Conservation (phyloP, 2,888 invertebrate genomes). For the Thysanoteuthis rhombus region DNA sequence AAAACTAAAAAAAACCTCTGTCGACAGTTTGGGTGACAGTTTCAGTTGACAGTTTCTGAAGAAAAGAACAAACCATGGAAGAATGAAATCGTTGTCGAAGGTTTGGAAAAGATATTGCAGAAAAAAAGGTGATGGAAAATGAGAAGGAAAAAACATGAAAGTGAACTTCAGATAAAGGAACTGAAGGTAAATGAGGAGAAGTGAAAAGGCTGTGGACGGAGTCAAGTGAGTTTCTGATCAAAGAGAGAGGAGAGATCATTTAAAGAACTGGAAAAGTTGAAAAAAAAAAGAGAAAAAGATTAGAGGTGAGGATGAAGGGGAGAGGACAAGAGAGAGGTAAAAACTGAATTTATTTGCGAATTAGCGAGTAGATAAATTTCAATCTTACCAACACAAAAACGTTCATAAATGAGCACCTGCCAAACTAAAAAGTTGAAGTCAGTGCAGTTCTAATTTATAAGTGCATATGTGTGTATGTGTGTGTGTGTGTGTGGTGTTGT, state of each 20-base stretch:
- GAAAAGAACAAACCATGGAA: no score
- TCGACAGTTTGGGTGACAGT: no score
- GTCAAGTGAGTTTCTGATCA: neutral
- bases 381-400: neutral
- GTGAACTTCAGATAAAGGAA: neutral
- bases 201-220: neutral
- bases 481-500: no score
- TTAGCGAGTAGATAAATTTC: neutral
- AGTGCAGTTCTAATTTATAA: neutral
- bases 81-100: no score
- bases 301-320: no score
- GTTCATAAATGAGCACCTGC: neutral
- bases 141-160: no score
- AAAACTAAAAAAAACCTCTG: no score
- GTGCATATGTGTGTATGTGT: no score
- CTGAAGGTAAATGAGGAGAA: neutral
- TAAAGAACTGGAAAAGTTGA: no score
- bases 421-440: neutral
- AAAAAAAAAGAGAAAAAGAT: no score
- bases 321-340: neutral
- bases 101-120: no score
- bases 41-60: no score
- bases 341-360: neutral
- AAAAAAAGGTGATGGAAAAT: neutral
- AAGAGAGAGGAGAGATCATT: neutral